These are phyloP conservation scores for Crotalus tigris DNA, from an alignment of 2,113 vertebrate genomes.

Conservation along the genomic window DNA sequence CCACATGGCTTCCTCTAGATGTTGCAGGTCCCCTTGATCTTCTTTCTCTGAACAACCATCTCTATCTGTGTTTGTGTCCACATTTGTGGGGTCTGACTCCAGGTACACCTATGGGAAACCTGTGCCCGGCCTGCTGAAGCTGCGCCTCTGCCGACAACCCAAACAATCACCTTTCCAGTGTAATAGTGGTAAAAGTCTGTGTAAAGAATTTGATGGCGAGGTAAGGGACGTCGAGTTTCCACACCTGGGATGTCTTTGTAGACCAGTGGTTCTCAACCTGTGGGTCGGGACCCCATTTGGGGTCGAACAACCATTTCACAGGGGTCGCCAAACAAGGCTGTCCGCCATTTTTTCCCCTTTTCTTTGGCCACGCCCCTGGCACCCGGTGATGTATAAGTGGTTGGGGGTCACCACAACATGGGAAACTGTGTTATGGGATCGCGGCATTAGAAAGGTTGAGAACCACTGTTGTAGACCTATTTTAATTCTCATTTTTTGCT, in stretches of 20 bases:
- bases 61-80: not conserved
- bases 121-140: not conserved
- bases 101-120: not conserved
- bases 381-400: too few species aligned
- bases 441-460: too few species aligned
- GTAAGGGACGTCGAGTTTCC: not conserved
- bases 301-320: too few species aligned
- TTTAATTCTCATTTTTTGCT: not conserved
- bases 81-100: not conserved
- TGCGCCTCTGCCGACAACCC: not conserved
- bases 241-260: not conserved
- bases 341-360: too few species aligned
- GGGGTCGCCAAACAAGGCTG: too few species aligned
- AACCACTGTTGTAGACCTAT: too few species aligned
- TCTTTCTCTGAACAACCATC: not conserved
- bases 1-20: not conserved
- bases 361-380: too few species aligned
- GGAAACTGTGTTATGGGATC: too few species aligned
- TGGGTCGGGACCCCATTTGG: too few species aligned
- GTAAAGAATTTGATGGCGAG: not conserved
- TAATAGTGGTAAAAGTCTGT: not conserved
- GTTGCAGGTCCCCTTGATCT: not conserved
- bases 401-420: too few species aligned
- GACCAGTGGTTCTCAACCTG: too few species aligned
- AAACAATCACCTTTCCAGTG: accelerated